Base-by-base conservation (phyloP, 2,113 vertebrate genomes). In the Gallinago jamesoni region DNA sequence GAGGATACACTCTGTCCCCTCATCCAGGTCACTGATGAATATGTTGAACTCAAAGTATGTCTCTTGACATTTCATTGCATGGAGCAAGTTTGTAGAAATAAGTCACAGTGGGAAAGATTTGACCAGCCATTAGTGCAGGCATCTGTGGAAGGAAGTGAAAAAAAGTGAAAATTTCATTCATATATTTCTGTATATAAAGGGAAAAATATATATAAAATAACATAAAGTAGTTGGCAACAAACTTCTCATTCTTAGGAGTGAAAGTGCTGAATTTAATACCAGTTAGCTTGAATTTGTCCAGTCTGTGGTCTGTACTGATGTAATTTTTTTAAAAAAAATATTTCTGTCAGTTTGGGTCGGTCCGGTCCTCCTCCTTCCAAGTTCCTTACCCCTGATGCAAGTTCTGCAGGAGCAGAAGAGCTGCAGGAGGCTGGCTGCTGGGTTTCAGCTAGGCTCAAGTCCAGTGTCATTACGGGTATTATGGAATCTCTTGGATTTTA, bases 321-420 rank as follows among this genome's bases (percentile, higher is more conserved):
- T 33, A 17, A 6, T 11, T 18, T 37, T 9, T 66, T 12, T 6
- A 23, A 15, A 9, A 15, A 41, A 10, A 37, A 37, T 19, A 39
- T 3, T 66, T 33, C 21, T 4, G 7, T n/a, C 0, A 0, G 2
- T 75, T 41, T 82, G 10, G 6, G 6, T 81, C 31, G 17, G 8
- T 41, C 7, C 63, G 55, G 0, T 69, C 21, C 30, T 85, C 8
- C 20, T 94, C 24, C 39, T 35, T 62, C 19, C 5, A 48, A 48
- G 53, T 62, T 78, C 55, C 18, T 10, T 57, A 0, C 50, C 31
- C 17, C 37, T 43, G 28, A 5, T 57, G 27, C 45, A 48, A 39
- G 17, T 39, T 57, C n/a, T 70, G 17, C 50, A 62, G 59, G 59
- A 59, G 39, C 63, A 68, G 63, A 37, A 1, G 14, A 45, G 24